Evolutionary conservation across 2,113 vertebrate species (phyloP), one percentile per base, ranked within the genome.

Genomic region (Lagenorhynchus albirostris): DNA sequence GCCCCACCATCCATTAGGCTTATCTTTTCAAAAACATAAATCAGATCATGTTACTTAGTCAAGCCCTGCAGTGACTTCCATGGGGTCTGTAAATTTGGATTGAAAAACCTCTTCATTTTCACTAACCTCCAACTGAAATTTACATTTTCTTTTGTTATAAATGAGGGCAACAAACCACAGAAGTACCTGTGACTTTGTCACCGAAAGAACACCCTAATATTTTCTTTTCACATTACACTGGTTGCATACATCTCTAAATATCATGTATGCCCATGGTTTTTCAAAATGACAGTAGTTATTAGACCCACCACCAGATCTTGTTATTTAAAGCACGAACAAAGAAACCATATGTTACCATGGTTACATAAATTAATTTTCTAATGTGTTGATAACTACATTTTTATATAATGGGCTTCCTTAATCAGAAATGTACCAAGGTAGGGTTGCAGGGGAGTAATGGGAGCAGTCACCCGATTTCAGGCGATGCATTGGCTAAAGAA

Each of bases 381-480:
- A 86, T 81, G 89, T 77, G n/a, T 71, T n/a, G 41, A 38, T 85
- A 89, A 77, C 13, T 92, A 10, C 53, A 60, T 93, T 94, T 96
- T 92, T 94, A 7, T 86, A 82, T 81, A 93, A 85, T 91, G 68
- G 12, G 33, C 50, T 91, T 93, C 23, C 41, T 86, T 91, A 53
- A 82, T 81, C 36, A 95, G 67, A 77, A 77, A 9, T 79, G 0
- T 18, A 10, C 58, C 62, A 41, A 20, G 20, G 26, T 0, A 1
- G 33, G 25, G 11, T 25, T 1, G 33, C 1, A 25, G 38, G 38
- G 5, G 62, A 65, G 3, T 50, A 44, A 23, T 36, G 50, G 50
- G 65, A n/a, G 6, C 29, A 33, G 26, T 85, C 60, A 31, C 47
- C 73, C 38, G 8, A 21, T 44, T 58, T 70, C 44, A 85, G 44